Conservation (phyloP, 2,797 vertebrate genomes). For the Tiaroga cobitis region DNA sequence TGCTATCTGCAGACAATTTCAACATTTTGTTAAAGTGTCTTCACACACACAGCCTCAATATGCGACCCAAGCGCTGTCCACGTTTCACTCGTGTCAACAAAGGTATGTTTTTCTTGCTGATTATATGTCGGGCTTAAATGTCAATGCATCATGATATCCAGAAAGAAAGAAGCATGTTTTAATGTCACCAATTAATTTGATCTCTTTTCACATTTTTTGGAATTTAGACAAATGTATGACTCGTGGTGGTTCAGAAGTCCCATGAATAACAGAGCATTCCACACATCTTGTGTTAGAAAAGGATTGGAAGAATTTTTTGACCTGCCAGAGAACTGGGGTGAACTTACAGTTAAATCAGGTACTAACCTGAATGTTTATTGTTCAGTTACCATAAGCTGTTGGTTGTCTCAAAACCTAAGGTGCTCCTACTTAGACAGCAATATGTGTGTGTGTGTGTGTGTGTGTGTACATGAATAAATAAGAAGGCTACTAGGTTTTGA, state of each 20-base stretch:
- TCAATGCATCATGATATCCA: neutral
- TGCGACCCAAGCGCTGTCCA: slow-evolving; percentile 38
- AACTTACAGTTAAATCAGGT: slow-evolving; percentile 91
- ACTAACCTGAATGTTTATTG: neutral
- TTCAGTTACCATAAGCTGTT: neutral
- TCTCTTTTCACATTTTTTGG: slow-evolving; percentile 31
- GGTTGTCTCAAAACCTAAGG: neutral
- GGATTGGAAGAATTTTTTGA: slow-evolving; percentile 96
- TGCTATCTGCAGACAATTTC: slow-evolving; percentile 78
- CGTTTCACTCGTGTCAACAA: slow-evolving; percentile 44
- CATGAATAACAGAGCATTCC: slow-evolving; percentile 74
- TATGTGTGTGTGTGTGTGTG: too few relatives aligned
- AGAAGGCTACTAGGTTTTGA: neutral
- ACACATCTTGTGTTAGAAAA: slow-evolving; percentile 78
- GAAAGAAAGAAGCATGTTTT: neutral
- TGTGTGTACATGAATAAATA: neutral
- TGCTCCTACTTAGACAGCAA: neutral
- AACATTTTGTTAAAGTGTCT: slow-evolving; percentile 71
- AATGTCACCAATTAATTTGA: neutral
- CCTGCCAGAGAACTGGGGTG: slow-evolving; percentile 90
- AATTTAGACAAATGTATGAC: slow-evolving; percentile 57
- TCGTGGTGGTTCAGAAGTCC: slow-evolving; percentile 44
- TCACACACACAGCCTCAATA: slow-evolving; percentile 56
- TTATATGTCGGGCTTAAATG: neutral
- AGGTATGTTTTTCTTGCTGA: slow-evolving; percentile 66